Conservation (phyloP, 2,113 vertebrate species). For the Otocyon megalotis region DNA sequence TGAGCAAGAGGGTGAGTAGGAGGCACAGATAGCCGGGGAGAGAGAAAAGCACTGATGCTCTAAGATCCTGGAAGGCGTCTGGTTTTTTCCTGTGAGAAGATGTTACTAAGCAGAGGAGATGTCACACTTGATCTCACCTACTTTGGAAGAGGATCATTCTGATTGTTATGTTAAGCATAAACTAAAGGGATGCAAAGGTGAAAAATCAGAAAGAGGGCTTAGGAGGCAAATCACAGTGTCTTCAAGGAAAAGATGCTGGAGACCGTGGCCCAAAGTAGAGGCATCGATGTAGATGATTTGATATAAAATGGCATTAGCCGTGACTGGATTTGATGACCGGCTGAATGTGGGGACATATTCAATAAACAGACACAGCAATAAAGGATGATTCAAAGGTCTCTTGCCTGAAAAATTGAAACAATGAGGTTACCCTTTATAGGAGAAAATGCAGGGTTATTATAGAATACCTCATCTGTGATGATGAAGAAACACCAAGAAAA, state of each 20-base stretch:
- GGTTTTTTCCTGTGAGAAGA: not conserved
- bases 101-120: not conserved
- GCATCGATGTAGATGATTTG: rapidly evolving
- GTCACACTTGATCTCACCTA: too few species aligned
- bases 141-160: not conserved
- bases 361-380: not conserved
- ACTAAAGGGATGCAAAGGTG: not conserved
- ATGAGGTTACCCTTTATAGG: not conserved
- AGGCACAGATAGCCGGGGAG: rapidly evolving
- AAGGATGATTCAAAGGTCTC: not conserved
- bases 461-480: not conserved
- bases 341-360: not conserved
- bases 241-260: not conserved
- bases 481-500: not conserved
- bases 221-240: not conserved
- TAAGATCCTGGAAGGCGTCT: not conserved
- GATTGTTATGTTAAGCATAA: not conserved
- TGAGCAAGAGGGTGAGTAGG: not conserved
- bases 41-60: not conserved
- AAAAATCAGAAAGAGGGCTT: not conserved
- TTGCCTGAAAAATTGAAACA: not conserved
- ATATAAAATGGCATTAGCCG: not conserved
- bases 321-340: not conserved
- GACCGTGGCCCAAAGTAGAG: not conserved
- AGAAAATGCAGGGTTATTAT: not conserved